These are phyloP conservation scores for Protonibea diacanthus DNA, from an alignment of 2,797 vertebrate species.

Conservation along the genomic window DNA sequence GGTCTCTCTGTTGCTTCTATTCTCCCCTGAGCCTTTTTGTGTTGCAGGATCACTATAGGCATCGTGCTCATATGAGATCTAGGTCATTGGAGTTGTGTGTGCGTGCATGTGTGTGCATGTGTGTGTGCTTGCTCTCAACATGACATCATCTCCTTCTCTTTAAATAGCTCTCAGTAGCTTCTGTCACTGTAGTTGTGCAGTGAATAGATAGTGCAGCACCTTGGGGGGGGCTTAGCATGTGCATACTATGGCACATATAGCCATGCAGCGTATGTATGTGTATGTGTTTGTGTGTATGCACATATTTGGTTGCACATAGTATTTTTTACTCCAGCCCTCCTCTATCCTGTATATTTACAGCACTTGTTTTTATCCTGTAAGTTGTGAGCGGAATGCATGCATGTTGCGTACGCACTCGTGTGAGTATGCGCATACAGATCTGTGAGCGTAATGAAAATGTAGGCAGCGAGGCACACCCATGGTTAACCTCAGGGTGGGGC, in stretches of 20 bases:
- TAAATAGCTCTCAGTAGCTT: conserved; percentile 77
- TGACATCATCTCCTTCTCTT: conserved; percentile 76
- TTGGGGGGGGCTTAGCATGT: conserved; percentile 25
- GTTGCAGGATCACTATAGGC: conserved; percentile 72
- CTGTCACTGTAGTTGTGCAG: conserved; percentile 61
- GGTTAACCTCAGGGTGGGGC: conserved; percentile 83
- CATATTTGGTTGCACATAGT: conserved; percentile 7
- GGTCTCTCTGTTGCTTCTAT: conserved; percentile 23
- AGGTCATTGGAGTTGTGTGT: conserved; percentile 73
- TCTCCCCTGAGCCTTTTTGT: conserved; percentile 68
- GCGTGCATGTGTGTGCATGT: conserved; percentile 24
- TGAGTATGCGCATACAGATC: conserved; percentile 32
- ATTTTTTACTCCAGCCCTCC: background rate
- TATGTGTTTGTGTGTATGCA: background rate
- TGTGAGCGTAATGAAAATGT: conserved; percentile 53
- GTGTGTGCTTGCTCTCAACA: conserved; percentile 37
- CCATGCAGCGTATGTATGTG: conserved; percentile 3
- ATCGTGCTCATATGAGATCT: conserved; percentile 69
- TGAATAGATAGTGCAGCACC: conserved; percentile 48
- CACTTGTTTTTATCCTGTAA: conserved; percentile 18
- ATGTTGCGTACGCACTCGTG: conserved; percentile 5
- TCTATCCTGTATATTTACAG: background rate
- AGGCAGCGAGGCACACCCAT: conserved; percentile 77
- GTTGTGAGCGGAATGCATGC: conserved; percentile 17
- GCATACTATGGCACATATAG: background rate